Evolutionary conservation across 2,113 vertebrate species (phyloP), one percentile per base, ranked within the genome.

Genomic region (Sitta europaea): DNA sequence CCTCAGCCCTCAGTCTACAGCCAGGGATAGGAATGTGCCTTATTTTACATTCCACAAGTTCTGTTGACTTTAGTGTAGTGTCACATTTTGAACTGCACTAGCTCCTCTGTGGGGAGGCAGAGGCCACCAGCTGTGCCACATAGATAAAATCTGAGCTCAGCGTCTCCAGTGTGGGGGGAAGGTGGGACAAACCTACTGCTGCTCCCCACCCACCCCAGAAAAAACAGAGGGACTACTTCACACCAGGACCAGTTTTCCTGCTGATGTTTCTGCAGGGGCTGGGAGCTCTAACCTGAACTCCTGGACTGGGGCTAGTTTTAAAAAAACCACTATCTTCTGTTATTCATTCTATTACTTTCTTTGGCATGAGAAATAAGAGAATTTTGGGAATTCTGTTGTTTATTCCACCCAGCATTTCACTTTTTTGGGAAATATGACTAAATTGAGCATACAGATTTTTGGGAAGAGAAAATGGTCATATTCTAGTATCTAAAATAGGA

Each of bases 1-100:
- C 71, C 85, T 90, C 11, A 45, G 84, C 84, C 79, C 87, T 92
- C 86, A 4, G 14, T 9, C 87, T 92, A 18, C 47, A 73, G 67
- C 24, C 0, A 20, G 61, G 89, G 87, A 13, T 1, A 36, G 72
- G 86, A 54, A 50, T 16, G 75, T 0, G 0, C 1, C 0, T 54
- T 40, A 40, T 23, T 43, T 79, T 19, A 17, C 62, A 40, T n/a
- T 68, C 74, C 74, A 3, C 57, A 22, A 24, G 76, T 29, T 66
- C 42, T 11, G 5, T 3, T 21, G 35, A 18, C 35, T 35, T 35
- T 6, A 16, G 9, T 7, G n/a, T 29, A 40, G 61, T 43, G 68
- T 74, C 63, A 19, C 42, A 1, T 23, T 84, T 36, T 35, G 55
- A 58, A 14, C 19, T 10, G 59, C n/a, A 12, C 14, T 5, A n/a